Conservation (phyloP, 2,797 vertebrate genomes). For the Yasuhikotakia modesta region DNA sequence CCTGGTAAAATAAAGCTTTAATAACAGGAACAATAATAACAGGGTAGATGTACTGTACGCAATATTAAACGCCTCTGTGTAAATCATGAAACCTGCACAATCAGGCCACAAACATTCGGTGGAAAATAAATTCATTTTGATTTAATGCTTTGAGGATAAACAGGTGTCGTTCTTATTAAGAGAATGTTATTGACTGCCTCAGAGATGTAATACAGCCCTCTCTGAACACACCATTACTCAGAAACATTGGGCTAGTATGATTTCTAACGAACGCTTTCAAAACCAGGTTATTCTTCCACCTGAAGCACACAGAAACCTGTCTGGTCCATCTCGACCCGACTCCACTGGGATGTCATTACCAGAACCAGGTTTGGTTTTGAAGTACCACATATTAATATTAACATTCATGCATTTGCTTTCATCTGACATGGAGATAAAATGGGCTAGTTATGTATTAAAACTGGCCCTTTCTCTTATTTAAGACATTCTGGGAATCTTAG, state of each 20-base stretch:
- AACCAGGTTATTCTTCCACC: slow-evolving; percentile 2
- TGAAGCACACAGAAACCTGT: background rate
- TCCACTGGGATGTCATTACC: slow-evolving; percentile 27
- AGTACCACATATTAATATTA: slow-evolving; percentile 37
- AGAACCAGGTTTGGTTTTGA: slow-evolving; percentile 22
- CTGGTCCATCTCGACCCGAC: slow-evolving; percentile 1
- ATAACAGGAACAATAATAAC: background rate
- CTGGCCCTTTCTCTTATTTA: background rate
- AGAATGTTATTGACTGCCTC: slow-evolving; percentile 15
- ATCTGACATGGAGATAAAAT: background rate
- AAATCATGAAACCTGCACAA: background rate
- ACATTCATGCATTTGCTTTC: slow-evolving; percentile 14
- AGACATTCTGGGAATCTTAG: background rate
- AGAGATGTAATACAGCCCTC: slow-evolving; percentile 5
- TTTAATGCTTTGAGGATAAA: background rate
- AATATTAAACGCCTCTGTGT: background rate
- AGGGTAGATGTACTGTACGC: background rate
- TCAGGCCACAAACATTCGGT: background rate
- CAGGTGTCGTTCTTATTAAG: background rate
- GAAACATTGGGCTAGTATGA: background rate
- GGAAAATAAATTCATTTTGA: background rate
- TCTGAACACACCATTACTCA: slow-evolving; percentile 21
- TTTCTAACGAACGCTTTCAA: slow-evolving; percentile 3
- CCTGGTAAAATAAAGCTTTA: background rate
- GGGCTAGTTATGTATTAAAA: background rate